phyloP scores from a whole-genome alignment of 2,113 vertebrate species.

The Tricholaema leucomelas region DNA sequence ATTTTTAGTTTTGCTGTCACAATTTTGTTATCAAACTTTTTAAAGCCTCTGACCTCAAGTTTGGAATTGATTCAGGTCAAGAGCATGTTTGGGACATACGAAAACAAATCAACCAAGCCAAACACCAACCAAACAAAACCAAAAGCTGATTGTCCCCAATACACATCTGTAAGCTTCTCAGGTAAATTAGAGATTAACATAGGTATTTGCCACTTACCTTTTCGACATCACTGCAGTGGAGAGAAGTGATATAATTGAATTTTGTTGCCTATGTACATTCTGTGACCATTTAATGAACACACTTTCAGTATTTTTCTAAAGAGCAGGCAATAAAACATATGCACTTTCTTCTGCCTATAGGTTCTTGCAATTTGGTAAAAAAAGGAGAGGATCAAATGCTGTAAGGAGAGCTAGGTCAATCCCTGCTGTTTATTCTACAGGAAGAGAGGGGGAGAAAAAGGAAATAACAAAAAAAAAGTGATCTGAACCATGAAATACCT shows the following conservation, averaged over 20 bases:
- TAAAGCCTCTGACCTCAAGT: background rate
- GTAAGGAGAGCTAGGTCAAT: background rate
- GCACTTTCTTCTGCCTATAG: background rate
- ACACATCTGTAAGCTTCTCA: background rate
- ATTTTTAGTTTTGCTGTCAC: background rate
- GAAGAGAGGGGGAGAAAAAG: background rate
- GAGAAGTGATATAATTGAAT: background rate
- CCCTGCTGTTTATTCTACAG: background rate
- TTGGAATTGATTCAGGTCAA: background rate
- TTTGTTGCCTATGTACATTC: background rate
- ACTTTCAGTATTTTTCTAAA: background rate
- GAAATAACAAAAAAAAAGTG: background rate
- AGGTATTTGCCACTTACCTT: background rate
- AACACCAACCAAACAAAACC: too few relatives aligned
- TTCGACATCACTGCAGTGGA: background rate
- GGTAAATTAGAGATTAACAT: background rate
- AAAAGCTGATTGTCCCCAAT: background rate
- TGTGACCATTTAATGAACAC: background rate
- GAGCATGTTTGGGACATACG: fast-evolving
- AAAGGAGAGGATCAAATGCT: background rate
- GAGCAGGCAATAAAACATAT: background rate
- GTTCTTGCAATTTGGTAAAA: background rate
- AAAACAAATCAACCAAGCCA: too few relatives aligned
- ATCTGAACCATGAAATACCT: background rate
- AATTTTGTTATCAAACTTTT: background rate